A percentile compares a stretch with the other conserved stretches of the same genome.
Evolutionary conservation across 2,797 vertebrate species (phyloP).

Genomic region (Eulemur coronatus): DNA sequence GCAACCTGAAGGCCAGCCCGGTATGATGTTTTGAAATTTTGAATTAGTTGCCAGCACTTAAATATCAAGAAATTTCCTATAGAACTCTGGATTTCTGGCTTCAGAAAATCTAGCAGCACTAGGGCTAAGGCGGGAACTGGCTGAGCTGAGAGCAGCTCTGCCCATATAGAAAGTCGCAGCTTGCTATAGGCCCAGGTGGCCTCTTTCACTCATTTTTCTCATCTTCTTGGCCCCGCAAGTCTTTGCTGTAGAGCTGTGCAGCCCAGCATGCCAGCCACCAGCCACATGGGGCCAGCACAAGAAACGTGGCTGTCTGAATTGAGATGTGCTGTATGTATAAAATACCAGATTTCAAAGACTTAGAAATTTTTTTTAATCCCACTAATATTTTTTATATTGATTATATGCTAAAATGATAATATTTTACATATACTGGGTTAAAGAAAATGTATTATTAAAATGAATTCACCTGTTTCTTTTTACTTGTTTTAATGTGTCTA

Average conservation of each 20-base stretch:
- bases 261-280: background rate
- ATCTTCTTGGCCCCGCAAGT: background rate
- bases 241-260: background rate
- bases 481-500: background rate
- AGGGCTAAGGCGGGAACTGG: background rate
- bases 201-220: background rate
- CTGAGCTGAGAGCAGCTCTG: background rate
- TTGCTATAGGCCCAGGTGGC: background rate
- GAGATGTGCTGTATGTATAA: background rate
- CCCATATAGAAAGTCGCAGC: background rate
- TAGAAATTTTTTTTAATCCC: background rate
- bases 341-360: background rate
- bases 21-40: background rate
- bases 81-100: background rate
- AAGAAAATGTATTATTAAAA: background rate
- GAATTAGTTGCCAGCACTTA: background rate
- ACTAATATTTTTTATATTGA: background rate
- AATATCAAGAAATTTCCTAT: slow-evolving; percentile 2
- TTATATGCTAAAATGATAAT: background rate
- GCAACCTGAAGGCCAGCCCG: background rate
- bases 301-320: background rate
- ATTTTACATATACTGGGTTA: background rate
- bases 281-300: background rate
- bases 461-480: background rate
- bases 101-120: background rate